A percentile compares a stretch with the other conserved stretches of the same genome.
phyloP scores from a whole-genome alignment of 2,888 invertebrate species.

The Brenthis hecate region DNA sequence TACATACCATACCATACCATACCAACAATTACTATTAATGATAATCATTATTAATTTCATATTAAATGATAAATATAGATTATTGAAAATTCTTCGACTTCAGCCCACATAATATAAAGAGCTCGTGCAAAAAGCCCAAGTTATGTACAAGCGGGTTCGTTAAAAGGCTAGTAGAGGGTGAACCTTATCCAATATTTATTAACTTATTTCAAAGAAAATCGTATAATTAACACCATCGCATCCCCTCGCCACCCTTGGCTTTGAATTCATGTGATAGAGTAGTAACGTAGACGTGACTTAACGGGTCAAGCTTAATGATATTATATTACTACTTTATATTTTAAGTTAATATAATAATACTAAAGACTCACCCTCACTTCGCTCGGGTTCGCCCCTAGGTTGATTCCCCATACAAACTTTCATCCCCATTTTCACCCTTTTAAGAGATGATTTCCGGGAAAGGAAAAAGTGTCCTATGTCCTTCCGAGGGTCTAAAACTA shows the following conservation, averaged over 20 bases:
- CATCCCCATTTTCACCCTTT: too few species aligned
- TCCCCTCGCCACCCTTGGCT: slow-evolving; percentile 55
- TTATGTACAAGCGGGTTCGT: slow-evolving; percentile 50
- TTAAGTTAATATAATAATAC: too few species aligned
- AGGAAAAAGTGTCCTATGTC: too few species aligned
- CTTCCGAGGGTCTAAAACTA: too few species aligned
- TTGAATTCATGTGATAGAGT: slow-evolving; percentile 46
- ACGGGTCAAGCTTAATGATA: background rate
- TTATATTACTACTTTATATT: too few species aligned
- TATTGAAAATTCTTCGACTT: slow-evolving; percentile 12
- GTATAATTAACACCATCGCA: slow-evolving; percentile 76
- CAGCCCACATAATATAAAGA: slow-evolving; percentile 10
- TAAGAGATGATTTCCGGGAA: too few species aligned
- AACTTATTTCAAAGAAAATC: slow-evolving; percentile 82
- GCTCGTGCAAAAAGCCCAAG: slow-evolving; percentile 27
- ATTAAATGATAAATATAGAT: background rate
- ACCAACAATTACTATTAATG: background rate
- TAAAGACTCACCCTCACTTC: too few species aligned
- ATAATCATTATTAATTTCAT: background rate
- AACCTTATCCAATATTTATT: slow-evolving; percentile 81
- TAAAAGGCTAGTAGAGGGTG: slow-evolving; percentile 64
- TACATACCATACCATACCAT: too few species aligned
- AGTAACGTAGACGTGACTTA: slow-evolving; percentile 38
- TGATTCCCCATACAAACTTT: too few species aligned
- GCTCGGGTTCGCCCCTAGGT: too few species aligned